Conservation (phyloP, 1,140 invertebrate genomes). For the Wiebesia pumilae region DNA sequence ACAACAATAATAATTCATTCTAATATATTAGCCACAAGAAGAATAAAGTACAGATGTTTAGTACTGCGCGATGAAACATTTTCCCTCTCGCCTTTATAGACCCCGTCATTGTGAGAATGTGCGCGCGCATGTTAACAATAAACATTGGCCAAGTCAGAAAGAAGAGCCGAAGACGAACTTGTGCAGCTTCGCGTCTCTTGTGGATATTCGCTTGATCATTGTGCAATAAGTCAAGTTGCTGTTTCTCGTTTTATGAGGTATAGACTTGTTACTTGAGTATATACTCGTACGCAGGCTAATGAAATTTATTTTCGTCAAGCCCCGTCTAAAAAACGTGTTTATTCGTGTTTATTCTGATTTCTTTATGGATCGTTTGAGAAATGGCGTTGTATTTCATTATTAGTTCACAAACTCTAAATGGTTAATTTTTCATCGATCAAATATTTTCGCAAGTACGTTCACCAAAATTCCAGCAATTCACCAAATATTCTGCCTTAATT, state of each 20-base stretch:
- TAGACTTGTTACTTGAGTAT: not conserved
- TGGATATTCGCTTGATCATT: not conserved
- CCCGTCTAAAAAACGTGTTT: not conserved
- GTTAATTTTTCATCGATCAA: too few relatives aligned
- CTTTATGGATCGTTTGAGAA: not conserved
- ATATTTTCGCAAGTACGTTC: too few relatives aligned
- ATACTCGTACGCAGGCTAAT: not conserved
- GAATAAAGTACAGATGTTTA: not conserved
- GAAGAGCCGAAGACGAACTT: slow-evolving; percentile 13
- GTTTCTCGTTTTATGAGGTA: not conserved
- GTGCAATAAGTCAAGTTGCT: not conserved
- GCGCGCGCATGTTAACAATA: not conserved
- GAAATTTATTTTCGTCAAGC: not conserved
- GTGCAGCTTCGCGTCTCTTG: slow-evolving; percentile 3
- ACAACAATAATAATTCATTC: not conserved
- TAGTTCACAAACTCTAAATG: too few relatives aligned
- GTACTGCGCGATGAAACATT: not conserved
- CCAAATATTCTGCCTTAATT: too few relatives aligned
- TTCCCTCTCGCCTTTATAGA: not conserved
- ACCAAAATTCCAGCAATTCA: too few relatives aligned
- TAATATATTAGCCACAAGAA: not conserved
- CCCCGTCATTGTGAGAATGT: not conserved
- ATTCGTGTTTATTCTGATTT: not conserved
- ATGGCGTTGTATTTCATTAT: too few relatives aligned
- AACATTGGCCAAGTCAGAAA: not conserved